A percentile compares a stretch with the other conserved stretches of the same genome.
Conservation (phyloP, 2,113 vertebrate genomes). For the Noturus placidus region DNA sequence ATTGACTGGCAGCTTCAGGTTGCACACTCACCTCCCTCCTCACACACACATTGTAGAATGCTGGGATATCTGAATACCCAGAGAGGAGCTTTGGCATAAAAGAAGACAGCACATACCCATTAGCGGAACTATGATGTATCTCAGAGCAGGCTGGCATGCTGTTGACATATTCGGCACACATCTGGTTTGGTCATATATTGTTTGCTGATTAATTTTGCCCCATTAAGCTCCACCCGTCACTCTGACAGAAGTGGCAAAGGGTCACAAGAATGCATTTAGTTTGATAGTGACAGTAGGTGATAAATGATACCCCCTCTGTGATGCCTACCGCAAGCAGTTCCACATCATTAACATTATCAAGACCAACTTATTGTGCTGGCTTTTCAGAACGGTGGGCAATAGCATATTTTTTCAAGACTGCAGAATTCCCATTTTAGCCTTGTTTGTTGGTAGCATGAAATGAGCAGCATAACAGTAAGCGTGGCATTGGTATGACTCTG, state of each 20-base stretch:
- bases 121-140: constrained; percentile 32
- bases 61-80: constrained; percentile 40
- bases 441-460: constrained; percentile 23
- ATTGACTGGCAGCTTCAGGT: constrained; percentile 54
- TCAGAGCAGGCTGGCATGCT: constrained; percentile 25
- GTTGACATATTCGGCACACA: constrained; percentile 13
- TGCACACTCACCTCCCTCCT: constrained; percentile 12
- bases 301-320: constrained; percentile 17
- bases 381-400: background rate
- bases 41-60: constrained; percentile 4
- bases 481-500: constrained; percentile 42
- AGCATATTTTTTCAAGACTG: background rate
- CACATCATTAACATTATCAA: constrained; percentile 13
- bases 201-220: constrained; percentile 24
- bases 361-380: background rate
- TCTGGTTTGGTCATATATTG: constrained; percentile 35
- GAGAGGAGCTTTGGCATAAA: constrained; percentile 30
- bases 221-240: constrained; percentile 24
- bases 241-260: constrained; percentile 22
- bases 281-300: constrained; percentile 24
- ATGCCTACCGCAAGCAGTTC: background rate
- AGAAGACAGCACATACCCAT: constrained; percentile 43
- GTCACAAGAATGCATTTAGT: constrained; percentile 1
- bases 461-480: constrained; percentile 3
- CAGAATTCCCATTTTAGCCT: background rate